Base-by-base conservation (phyloP, 2,797 vertebrate genomes). In the Pipistrellus kuhlii region DNA sequence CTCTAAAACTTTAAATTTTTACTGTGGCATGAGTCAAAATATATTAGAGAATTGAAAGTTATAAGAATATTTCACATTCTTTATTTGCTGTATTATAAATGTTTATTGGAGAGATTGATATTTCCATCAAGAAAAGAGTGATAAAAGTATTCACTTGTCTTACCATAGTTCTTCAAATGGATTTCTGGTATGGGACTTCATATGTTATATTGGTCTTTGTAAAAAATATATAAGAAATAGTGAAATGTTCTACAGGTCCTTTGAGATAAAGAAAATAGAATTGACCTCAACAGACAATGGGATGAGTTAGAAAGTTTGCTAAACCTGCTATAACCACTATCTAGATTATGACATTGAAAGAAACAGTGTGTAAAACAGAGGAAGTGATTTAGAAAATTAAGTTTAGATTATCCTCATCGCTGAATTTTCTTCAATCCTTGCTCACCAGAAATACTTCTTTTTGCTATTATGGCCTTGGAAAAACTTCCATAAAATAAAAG, bases 261-360 rank as follows among this genome's bases (percentile, higher is more conserved):
- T 32, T 5, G 23, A 88, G 27, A 84, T 84, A 87, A 92, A 88
- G 14, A 87, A 94, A 94, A 90, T 25, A 73, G 80, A 85, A 20
- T 69, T 72, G 80, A 86, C 32, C 53, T 53, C 68, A 62, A 30
- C 59, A 84, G 13, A 83, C 14, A 83, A 81, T 9, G 1, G 9
- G 55, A 75, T 53, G 8, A 78, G 21, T n/a, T 30, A 59, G 55
- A 59, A 48, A 55, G 5, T 55, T 64, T 41, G 4, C 23, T 68
- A 51, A 71, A 20, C 20, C 7, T 11, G 7, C 8, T 90, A 5
- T 23, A 86, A 86, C 9, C 9, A 35, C 30, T 71, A 27, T 53
- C 25, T 48, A 30, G 20, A 48, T 18, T 44, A 78, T 73, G 72
- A 71, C 73, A 81, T 46, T 38, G 38, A 88, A 86, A 90, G 55